Evolutionary conservation across 2,797 vertebrate genomes (phyloP).

Genomic region (Paramormyrops hopkinsi): DNA sequence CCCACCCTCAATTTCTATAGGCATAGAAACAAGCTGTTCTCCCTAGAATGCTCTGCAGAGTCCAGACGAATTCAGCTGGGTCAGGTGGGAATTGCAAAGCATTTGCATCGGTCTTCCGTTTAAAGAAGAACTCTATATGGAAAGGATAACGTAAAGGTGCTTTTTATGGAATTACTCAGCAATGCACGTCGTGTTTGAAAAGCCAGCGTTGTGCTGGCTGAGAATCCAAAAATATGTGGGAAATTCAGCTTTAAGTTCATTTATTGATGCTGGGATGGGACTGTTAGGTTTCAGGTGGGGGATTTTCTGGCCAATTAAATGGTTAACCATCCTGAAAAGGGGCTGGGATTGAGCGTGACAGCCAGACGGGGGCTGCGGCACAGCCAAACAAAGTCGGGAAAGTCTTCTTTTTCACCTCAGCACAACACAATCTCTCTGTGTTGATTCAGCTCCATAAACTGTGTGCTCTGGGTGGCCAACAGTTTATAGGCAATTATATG

Average conservation of each 20-base stretch:
- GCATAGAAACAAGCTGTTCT: neutral
- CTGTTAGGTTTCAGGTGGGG: neutral
- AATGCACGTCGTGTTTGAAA: neutral
- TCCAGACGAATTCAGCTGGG: neutral
- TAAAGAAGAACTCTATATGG: neutral
- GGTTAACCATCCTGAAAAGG: neutral
- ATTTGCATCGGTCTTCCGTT: neutral
- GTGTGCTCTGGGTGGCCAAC: neutral
- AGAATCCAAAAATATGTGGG: neutral
- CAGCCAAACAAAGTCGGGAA: neutral
- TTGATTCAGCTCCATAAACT: neutral
- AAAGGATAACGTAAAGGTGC: neutral
- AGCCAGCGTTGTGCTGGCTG: neutral
- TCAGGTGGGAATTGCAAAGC: neutral
- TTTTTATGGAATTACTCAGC: neutral
- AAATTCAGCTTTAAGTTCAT: neutral
- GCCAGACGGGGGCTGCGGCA: neutral
- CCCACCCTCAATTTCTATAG: neutral
- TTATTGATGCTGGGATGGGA: neutral
- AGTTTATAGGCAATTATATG: neutral
- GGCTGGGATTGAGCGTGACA: neutral
- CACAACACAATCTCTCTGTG: neutral
- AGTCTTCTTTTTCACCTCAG: neutral
- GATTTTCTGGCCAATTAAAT: neutral
- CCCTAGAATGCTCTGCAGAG: neutral